phyloP scores from a whole-genome alignment of 2,113 vertebrate species.

The Emydura subglobosa region DNA sequence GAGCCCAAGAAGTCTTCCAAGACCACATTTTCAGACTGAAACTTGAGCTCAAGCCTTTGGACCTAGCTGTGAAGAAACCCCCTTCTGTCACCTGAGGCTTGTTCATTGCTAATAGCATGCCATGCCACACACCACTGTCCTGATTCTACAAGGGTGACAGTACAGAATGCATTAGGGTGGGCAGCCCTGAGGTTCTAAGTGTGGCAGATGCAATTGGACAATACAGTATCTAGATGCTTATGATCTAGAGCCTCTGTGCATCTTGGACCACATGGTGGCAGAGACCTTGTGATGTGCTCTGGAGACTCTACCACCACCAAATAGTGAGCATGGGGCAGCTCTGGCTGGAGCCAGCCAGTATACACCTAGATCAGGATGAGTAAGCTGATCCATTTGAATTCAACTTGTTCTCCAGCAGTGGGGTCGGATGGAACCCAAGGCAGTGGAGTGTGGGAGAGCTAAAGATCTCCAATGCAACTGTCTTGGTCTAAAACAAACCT shows the following conservation, averaged over 20 bases:
- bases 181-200: background rate
- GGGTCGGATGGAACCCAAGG: background rate
- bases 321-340: background rate
- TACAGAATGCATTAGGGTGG: background rate
- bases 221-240: no score
- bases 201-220: no score
- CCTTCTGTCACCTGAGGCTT: background rate
- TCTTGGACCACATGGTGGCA: background rate
- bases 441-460: no score
- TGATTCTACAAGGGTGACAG: no score
- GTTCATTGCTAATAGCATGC: background rate
- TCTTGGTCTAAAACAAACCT: background rate
- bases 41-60: background rate
- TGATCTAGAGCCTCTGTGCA: background rate
- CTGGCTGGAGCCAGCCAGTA: background rate
- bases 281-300: background rate
- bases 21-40: background rate
- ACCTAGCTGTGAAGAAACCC: background rate
- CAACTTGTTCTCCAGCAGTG: no score
- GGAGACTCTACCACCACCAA: background rate
- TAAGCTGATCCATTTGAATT: no score
- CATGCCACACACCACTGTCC: background rate
- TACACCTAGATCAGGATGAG: accelerated
- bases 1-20: background rate
- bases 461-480: background rate